Evolutionary conservation across 2,797 vertebrate species (phyloP).

Genomic region (Chaetodon trifasciatus): DNA sequence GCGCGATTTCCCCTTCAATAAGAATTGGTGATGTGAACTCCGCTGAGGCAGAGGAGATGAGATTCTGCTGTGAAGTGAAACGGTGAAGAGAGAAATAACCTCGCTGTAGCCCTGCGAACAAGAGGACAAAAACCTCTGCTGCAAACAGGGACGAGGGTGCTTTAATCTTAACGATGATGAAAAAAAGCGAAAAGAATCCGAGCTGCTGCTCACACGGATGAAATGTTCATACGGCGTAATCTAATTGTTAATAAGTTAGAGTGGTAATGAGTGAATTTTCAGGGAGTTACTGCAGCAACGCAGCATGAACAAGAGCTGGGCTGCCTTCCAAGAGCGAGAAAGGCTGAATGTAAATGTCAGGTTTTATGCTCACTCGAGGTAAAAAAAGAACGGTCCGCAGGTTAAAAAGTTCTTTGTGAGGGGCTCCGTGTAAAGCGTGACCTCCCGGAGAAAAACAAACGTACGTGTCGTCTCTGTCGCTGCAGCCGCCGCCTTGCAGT

Average conservation of each 20-base stretch:
- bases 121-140: conserved; percentile 27
- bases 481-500: background rate
- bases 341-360: conserved; percentile 68
- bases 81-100: conserved; percentile 58
- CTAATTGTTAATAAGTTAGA: conserved; percentile 52
- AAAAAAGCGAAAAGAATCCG: background rate
- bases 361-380: conserved; percentile 57
- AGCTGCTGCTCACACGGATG: conserved; percentile 8
- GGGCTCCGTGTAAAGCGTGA: conserved; percentile 38
- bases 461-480: conserved; percentile 1
- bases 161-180: conserved; percentile 51
- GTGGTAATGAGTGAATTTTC: conserved; percentile 44
- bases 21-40: conserved; percentile 78
- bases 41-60: conserved; percentile 72
- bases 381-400: conserved; percentile 53
- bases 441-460: conserved; percentile 23
- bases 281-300: conserved; percentile 49
- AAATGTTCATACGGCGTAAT: conserved; percentile 42
- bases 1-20: conserved; percentile 78
- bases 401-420: conserved; percentile 54
- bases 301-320: conserved; percentile 47
- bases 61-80: conserved; percentile 73
- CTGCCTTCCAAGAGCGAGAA: conserved; percentile 48
- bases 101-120: conserved; percentile 43
- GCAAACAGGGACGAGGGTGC: conserved; percentile 42